Evolutionary conservation across 2,797 vertebrate genomes (phyloP), one percentile per base, ranked within the genome.

Genomic region (Apogon hyalosoma): DNA sequence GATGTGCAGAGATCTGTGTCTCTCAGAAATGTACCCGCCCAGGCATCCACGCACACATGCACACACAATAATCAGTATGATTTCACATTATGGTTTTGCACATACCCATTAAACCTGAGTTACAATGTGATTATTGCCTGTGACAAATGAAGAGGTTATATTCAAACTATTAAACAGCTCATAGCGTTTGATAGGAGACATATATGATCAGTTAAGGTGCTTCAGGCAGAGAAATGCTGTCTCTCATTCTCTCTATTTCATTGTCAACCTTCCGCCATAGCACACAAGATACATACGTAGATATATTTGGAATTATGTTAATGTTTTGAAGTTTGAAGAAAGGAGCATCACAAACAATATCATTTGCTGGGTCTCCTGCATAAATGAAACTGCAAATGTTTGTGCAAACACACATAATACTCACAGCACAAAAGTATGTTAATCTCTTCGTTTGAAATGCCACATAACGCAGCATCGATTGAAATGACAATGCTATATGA

Each of bases 71-170:
- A 90, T 90, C 83, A 85, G 75, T 85, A 66, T 84, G 83, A 91
- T 84, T 91, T 90, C 82, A 85, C 86, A 87, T 90, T 90, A 90
- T 89, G 87, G 84, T 79, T 87, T 86, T 81, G 77, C 90, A 90
- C 79, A 86, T 75, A 45, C 73, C 80, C 84, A 88, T 92, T 93
- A 90, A 92, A 88, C 77, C 82, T 57, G 73, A 86, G 89, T 91
- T 90, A 93, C 89, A 91, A 84, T 87, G 88, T 88, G 90, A 92
- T 94, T 90, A 93, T 91, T 87, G 90, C 64, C 91, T 92, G 91
- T 92, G 89, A 94, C 93, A 94, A 94, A 94, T 92, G 90, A 91
- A 91, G 83, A 92, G 84, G 79, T 91, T 92, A 92, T 91, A 93
- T 83, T 89, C 89, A 80, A 89, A 87, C 88, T 90, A 86, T 94